Evolutionary conservation across 2,888 invertebrate genomes (phyloP), one percentile per base, ranked within the genome.

Genomic region (Sinelater perroti): DNA sequence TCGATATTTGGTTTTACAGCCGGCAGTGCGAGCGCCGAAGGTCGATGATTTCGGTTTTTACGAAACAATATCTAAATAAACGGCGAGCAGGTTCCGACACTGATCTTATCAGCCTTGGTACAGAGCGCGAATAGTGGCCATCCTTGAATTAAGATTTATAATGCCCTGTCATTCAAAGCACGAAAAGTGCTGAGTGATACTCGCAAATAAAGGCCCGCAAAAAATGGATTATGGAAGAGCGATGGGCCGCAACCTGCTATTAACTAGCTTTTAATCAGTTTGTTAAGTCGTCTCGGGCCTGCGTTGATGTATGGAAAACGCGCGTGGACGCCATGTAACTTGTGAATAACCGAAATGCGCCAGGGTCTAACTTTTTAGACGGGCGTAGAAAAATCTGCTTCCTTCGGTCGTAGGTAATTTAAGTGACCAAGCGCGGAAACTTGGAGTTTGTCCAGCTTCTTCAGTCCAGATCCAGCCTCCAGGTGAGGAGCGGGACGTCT

Each of bases 131-230:
- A 52, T 57, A 57, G 40, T 31, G 47, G 57, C 35, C 40, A 57
- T 52, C 57, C 57, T 57, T 57, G 57, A 57, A 57, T 57, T 46
- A 46, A 52, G 51, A 57, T 57, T 57, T 52, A 57, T 47, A 57
- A 57, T 52, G 46, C 24, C 52, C 18, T 47, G 40, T 40, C 46
- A 57, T 38, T 36, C 38, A 53, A 52, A 52, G 31, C 40, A 52
- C 42, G 20, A 42, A 52, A 42, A 42, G 28, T 42, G 21, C 42
- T 52, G 52, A 52, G 33, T 44, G 52, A 52, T 51, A 52, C 31
- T 42, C 42, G 24, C 35, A 52, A 44, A 44, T 28, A 44, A 44
- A 30, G 30, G 11, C 36, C 42, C 10, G 20, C 20, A 24, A 40
- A 46, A 49, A 51, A 51, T 51, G 42, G 20, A 51, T 30, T 38